Conservation (phyloP, 2,888 invertebrate genomes). For the Agonum fuliginosum region DNA sequence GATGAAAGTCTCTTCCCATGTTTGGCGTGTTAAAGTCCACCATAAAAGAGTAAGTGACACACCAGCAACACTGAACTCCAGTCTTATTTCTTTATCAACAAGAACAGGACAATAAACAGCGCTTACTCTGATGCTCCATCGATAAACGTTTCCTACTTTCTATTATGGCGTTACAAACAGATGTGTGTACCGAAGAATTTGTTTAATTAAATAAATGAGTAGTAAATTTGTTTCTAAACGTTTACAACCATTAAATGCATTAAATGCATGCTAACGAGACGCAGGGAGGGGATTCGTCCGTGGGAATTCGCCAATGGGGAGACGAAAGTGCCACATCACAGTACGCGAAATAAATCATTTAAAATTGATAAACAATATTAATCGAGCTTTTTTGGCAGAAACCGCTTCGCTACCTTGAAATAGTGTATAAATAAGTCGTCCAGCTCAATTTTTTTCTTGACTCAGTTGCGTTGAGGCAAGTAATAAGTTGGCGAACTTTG, state of each 20-base stretch:
- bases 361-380: no score
- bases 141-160: conserved; percentile 41
- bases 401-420: no score
- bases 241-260: conserved; percentile 64
- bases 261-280: conserved; percentile 61
- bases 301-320: conserved; percentile 64
- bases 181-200: conserved; percentile 35
- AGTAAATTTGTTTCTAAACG: conserved; percentile 64
- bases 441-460: no score
- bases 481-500: no score
- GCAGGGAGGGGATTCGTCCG: not conserved
- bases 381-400: no score
- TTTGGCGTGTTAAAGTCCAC: no score
- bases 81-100: not conserved
- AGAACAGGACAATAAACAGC: not conserved
- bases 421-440: no score
- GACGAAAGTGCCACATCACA: no score
- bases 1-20: no score
- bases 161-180: conserved; percentile 42
- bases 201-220: conserved; percentile 57
- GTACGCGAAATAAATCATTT: no score
- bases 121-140: not conserved
- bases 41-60: no score
- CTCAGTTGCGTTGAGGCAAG: no score
- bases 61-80: not conserved